Evolutionary conservation across 2,113 vertebrate species (phyloP).

Genomic region (Camelus bactrianus): DNA sequence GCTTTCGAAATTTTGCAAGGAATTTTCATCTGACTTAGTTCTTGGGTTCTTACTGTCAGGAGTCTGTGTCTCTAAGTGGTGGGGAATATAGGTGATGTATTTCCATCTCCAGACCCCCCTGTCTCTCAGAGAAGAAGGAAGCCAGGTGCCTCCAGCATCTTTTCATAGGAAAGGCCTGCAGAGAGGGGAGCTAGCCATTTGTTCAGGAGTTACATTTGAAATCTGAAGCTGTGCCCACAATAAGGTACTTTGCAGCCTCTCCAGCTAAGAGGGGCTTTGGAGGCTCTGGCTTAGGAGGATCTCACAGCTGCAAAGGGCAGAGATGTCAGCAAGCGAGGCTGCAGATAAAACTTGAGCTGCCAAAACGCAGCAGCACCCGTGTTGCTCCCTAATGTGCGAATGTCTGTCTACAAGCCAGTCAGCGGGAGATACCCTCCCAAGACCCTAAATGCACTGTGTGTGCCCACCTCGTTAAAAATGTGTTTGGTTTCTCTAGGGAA

Average conservation of each 20-base stretch:
- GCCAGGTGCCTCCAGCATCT: neutral
- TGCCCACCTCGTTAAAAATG: fast-evolving
- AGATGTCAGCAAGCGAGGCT: too few species aligned
- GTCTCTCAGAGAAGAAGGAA: neutral
- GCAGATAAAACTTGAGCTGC: neutral
- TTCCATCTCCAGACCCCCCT: neutral
- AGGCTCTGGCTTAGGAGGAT: neutral
- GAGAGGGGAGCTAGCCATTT: neutral
- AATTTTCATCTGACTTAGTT: neutral
- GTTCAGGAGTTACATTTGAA: neutral
- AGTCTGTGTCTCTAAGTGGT: neutral
- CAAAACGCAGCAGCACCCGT: fast-evolving
- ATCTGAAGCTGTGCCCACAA: neutral
- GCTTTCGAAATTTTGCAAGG: neutral
- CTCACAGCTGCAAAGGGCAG: fast-evolving
- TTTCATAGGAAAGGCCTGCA: neutral
- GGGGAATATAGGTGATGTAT: neutral
- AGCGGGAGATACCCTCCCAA: fast-evolving
- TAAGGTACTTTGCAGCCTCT: neutral
- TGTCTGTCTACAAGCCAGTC: neutral
- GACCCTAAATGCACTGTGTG: neutral
- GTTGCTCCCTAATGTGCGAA: fast-evolving
- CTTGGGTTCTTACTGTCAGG: neutral
- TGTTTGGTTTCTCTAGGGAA: neutral
- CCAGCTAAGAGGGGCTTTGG: neutral